Evolutionary conservation across 1,140 invertebrate species (phyloP).

Genomic region (Ceratitis capitata): DNA sequence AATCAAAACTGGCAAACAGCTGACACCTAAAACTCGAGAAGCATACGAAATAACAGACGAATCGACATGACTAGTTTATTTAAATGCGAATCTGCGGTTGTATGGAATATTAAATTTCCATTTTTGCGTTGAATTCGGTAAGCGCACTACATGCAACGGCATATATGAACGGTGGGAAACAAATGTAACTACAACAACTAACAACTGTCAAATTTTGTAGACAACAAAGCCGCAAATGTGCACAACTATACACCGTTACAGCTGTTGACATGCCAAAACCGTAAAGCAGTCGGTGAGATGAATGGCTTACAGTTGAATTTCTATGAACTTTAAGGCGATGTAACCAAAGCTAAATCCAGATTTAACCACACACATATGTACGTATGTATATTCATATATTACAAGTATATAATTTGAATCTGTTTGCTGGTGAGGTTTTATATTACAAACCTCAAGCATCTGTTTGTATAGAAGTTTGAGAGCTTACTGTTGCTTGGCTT

Average conservation of each 20-base stretch:
- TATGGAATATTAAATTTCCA: constrained; percentile 14
- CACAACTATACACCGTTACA: constrained; percentile 1
- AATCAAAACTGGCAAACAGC: background rate
- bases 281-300: background rate
- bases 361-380: background rate
- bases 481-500: too few relatives aligned
- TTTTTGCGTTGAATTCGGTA: background rate
- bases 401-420: too few relatives aligned
- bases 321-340: background rate
- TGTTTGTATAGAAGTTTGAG: too few relatives aligned
- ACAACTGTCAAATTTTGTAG: background rate
- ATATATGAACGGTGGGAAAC: background rate
- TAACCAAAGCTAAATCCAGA: background rate
- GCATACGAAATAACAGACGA: background rate
- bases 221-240: constrained; percentile 5
- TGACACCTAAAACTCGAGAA: background rate
- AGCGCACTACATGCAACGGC: background rate
- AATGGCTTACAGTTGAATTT: background rate
- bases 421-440: too few relatives aligned
- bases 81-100: background rate
- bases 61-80: background rate
- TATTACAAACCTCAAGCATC: too few relatives aligned
- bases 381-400: too few relatives aligned
- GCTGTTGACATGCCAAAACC: background rate
- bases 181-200: too few relatives aligned